Evolutionary conservation across 2,888 invertebrate genomes (phyloP), one percentile per base, ranked within the genome.

Genomic region (Smittia aterrima): DNA sequence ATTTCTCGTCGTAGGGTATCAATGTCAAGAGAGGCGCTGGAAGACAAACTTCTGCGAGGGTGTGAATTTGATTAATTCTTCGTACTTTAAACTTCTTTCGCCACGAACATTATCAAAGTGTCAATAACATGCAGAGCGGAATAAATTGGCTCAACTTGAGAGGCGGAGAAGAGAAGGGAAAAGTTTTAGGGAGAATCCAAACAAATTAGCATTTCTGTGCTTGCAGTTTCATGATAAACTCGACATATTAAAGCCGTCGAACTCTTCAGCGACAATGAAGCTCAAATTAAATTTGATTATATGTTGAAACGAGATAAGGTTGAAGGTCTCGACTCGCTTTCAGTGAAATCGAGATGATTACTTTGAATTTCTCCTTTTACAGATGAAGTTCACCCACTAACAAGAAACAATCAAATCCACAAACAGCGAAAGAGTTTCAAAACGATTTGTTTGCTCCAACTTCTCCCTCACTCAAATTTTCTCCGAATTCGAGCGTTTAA

Each of bases 1-100:
- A 53, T 27, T 32, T 27, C 25, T 40, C 6, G 20, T 9, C 18
- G 11, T 4, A 16, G 16, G 25, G 41, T 70, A 70, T 70, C 70
- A 70, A 54, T 70, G 70, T 70, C 70, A 70, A 70, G 24, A 16
- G 27, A 47, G 16, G 16, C 11, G n/a, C 16, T 47, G 4, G 47
- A n/a, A 67, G 67, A 70, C 70, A 70, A 70, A 70, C 27, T 70
- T 70, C 53, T n/a, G 47, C 54, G 27, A 20, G 54, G 16, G 70
- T 54, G 70, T 53, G 70, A 54, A 54, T 24, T 70, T 53, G 54
- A 70, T 70, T 70, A 54, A 70, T 70, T 70, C 13, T 27, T 54
- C 54, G 2, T 47, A 3, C 47, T 47, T 47, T 47, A 47, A 47
- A 16, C 11, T n/a, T 47, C 16, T 47, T 47, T 16, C 16, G 47